These are phyloP conservation scores for Osmerus mordax DNA, from an alignment of 2,113 vertebrate genomes.

Conservation along the genomic window DNA sequence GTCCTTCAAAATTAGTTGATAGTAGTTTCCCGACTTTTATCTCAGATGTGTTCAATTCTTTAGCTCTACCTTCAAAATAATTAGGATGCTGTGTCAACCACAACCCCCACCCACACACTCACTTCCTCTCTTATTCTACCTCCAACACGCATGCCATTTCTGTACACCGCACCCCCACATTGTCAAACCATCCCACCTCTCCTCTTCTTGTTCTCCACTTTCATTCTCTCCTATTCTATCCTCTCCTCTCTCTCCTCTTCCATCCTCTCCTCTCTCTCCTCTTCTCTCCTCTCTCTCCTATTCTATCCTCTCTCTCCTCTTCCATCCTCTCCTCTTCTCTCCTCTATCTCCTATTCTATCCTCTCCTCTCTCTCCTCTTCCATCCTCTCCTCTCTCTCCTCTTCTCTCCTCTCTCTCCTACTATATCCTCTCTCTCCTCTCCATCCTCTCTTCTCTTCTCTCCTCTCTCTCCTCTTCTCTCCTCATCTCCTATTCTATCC, in stretches of 20 bases:
- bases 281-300: conserved; percentile 2
- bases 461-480: conserved; percentile 11
- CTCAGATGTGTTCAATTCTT: not conserved
- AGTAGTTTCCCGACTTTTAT: not conserved
- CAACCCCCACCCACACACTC: not conserved
- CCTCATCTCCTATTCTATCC: conserved; percentile 11
- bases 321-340: conserved; percentile 11
- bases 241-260: not conserved
- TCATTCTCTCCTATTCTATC: not conserved
- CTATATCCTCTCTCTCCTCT: too few species aligned
- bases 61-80: conserved; percentile 1
- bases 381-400: not conserved
- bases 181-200: not conserved
- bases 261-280: not conserved
- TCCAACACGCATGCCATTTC: too few species aligned
- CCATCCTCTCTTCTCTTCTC: too few species aligned
- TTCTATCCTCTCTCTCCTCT: not conserved
- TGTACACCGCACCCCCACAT: conserved; percentile 6
- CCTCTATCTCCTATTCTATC: conserved; percentile 12
- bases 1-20: not conserved
- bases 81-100: conserved; percentile 1
- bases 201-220: conserved; percentile 8
- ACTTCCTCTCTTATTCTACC: conserved; percentile 1
- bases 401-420: not conserved
- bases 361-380: not conserved